phyloP scores from a whole-genome alignment of 1,140 invertebrate species.

The Drosophila carrolli region DNA sequence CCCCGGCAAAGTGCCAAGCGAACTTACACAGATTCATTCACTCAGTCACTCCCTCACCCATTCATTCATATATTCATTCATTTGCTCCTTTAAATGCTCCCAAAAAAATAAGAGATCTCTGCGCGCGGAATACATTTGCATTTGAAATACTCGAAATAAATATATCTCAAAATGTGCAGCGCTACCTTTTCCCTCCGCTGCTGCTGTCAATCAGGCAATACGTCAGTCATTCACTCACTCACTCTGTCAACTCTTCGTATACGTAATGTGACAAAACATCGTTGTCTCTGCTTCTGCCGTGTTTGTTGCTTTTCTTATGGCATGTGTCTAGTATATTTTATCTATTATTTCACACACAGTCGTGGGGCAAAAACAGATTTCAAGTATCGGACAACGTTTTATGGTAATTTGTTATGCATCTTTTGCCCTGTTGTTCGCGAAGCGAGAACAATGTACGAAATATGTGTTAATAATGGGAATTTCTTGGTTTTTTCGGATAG shows the following conservation, averaged over 20 bases:
- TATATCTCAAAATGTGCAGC: conserved; percentile 76
- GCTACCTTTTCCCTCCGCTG: conserved; percentile 32
- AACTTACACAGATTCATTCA: conserved; percentile 79
- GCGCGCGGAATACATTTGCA: conserved; percentile 61
- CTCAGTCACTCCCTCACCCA: conserved; percentile 23
- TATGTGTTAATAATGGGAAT: conserved; percentile 40
- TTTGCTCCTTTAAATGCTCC: conserved; percentile 44
- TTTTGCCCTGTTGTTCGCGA: conserved; percentile 57
- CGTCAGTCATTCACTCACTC: conserved; percentile 68
- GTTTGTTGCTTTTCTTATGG: conserved; percentile 33
- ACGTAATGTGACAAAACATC: conserved; percentile 77
- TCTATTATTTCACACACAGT: conserved; percentile 57
- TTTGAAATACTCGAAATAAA: conserved; percentile 76
- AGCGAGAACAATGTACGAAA: conserved; percentile 48
- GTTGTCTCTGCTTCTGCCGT: conserved; percentile 36
- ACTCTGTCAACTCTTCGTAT: conserved; percentile 61
- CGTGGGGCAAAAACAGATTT: conserved; percentile 13
- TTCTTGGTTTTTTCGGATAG: conserved; percentile 10
- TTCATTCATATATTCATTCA: conserved; percentile 54
- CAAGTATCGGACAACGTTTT: conserved; percentile 58
- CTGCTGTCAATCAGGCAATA: conserved; percentile 80
- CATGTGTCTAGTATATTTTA: conserved; percentile 46
- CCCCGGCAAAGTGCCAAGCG: conserved; percentile 70
- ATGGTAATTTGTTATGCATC: conserved; percentile 77
- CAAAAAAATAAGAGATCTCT: conserved; percentile 31